Conservation (phyloP, 2,888 invertebrate species). For the Adineta ricciae region DNA sequence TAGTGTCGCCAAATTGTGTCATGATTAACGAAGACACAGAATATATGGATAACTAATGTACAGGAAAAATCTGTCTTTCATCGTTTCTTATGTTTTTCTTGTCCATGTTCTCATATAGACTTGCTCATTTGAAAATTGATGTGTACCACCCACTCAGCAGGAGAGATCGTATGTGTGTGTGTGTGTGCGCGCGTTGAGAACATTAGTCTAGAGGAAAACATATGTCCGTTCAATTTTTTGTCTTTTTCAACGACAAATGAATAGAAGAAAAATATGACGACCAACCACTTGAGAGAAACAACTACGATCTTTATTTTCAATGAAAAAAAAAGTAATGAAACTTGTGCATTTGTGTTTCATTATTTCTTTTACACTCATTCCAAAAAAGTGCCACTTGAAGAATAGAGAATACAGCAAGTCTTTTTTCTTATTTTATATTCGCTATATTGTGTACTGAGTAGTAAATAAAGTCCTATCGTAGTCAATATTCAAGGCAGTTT, state of each 20-base stretch:
- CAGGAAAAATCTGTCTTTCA: background rate
- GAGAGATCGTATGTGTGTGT: background rate
- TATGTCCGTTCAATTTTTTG: background rate
- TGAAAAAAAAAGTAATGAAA: constrained; percentile 2
- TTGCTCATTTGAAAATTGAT: background rate
- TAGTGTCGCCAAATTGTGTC: background rate
- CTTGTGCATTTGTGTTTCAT: background rate
- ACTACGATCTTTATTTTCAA: background rate
- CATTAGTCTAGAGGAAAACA: background rate
- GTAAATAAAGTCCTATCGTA: background rate
- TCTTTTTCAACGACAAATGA: background rate
- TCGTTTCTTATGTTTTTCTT: background rate
- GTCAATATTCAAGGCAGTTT: too few relatives aligned
- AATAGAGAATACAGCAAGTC: background rate
- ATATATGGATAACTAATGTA: background rate
- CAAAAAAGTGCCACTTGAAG: background rate
- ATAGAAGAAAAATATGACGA: background rate
- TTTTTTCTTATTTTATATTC: background rate
- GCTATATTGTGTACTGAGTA: background rate
- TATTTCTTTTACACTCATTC: background rate
- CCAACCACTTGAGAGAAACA: background rate
- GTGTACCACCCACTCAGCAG: constrained; percentile 12
- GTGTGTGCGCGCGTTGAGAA: background rate
- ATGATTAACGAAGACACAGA: background rate
- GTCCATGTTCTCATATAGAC: background rate